Evolutionary conservation across 1,140 invertebrate species (phyloP), one percentile per base, ranked within the genome.

Genomic region (Diabrotica virgifera): DNA sequence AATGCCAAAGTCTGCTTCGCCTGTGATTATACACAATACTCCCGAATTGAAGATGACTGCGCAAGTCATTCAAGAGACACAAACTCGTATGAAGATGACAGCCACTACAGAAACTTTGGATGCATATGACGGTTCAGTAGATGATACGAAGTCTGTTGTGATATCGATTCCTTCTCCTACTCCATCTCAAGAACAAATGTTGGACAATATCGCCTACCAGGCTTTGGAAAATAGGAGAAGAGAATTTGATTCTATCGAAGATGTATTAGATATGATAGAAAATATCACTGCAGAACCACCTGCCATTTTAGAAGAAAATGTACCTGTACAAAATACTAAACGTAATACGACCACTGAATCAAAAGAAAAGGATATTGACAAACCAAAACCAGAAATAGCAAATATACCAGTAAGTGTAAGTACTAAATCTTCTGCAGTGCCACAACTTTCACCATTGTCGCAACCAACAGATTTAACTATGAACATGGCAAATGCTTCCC

Each of bases 391-490:
- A 24, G 65, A 65, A 37, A 51, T 13, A 36, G 5, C 52, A 5
- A 55, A 67, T 81, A 52, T 80, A 76, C 68, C 77, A n/a, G 70
- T 71, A 56, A 54, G 67, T 5, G 73, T 66, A 6, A 67, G 68
- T n/a, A 69, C 65, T 6, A 80, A 81, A 58, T 78, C 83, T 5
- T 83, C 85, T 12, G 80, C 81, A 11, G 77, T 87, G 40, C 86
- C 87, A 4, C 87, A 89, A 74, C 75, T 89, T 5, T 89, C 87
- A 0, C 88, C 88, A 0, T 69, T 90, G 2, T 89, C 87, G 0
- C 87, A 89, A 75, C 87, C 88, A 0, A 84, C 86, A 0, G 87
- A 90, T 69, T 77, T 90, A 11, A 88, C 87, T 5, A 86, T 86
- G 2, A 89, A 89, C 63, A 87, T 89, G 69, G 87, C 84, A 0